Percentiles rank a stretch among this genome's conserved stretches.
These are phyloP conservation scores for Aurelia coerulea DNA, from an alignment of 30 jellyfish, hydroid and myxozoan genomes.

Conservation along the genomic window DNA sequence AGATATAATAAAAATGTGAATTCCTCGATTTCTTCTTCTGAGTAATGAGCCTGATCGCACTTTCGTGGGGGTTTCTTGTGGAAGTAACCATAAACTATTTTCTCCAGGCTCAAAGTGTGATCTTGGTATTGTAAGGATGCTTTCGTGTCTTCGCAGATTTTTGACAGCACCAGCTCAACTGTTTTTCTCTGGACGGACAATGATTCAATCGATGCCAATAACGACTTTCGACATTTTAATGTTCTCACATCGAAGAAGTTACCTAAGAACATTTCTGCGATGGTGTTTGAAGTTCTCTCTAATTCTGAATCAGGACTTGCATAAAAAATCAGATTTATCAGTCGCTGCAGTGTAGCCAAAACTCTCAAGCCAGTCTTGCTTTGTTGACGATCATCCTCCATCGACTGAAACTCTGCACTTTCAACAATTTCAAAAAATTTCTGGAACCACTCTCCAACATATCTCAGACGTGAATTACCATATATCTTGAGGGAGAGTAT, in stretches of 20 bases:
- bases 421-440: not conserved
- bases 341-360: constrained; percentile 23
- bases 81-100: constrained; percentile 19
- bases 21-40: constrained; percentile 31
- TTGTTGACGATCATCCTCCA: not conserved
- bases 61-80: constrained; percentile 24
- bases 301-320: constrained; percentile 22
- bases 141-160: constrained; percentile 24
- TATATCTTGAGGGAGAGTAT: constrained; percentile 35
- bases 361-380: not conserved
- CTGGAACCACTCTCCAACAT: constrained; percentile 23
- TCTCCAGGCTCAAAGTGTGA: constrained; percentile 13
- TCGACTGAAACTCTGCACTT: not conserved
- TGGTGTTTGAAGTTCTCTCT: not conserved
- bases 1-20: constrained; percentile 20
- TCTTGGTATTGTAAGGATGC: constrained; percentile 1
- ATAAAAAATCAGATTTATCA: constrained; percentile 14
- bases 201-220: constrained; percentile 36
- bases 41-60: not conserved
- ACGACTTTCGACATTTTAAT: constrained; percentile 36
- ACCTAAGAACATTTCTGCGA: constrained; percentile 33
- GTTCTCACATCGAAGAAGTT: constrained; percentile 29
- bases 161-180: constrained; percentile 25
- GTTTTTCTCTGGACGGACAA: constrained; percentile 34
- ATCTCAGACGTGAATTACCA: constrained; percentile 39